These are phyloP conservation scores for Myotis vivesi DNA, from an alignment of 2,797 vertebrate genomes.

Conservation along the genomic window DNA sequence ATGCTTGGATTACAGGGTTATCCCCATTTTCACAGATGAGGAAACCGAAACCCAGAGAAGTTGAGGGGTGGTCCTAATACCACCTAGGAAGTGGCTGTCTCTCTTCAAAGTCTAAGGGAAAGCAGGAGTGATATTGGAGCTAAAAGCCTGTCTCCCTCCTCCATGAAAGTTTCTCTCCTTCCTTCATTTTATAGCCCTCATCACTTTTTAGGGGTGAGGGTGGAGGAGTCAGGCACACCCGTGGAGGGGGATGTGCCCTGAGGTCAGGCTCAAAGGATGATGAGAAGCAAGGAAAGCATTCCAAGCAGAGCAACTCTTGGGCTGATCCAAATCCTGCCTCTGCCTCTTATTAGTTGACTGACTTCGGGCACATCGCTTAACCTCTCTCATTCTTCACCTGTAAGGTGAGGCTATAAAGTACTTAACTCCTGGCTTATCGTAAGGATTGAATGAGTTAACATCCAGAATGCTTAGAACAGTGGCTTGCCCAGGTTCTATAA, in stretches of 20 bases:
- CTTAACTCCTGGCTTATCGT: neutral
- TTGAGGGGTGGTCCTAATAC: neutral
- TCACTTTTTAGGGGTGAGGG: neutral
- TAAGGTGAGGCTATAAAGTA: neutral
- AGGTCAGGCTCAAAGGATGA: neutral
- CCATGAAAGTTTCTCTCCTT: neutral
- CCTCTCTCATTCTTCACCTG: neutral
- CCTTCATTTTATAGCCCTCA: neutral
- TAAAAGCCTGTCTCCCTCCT: neutral
- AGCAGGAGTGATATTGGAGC: neutral
- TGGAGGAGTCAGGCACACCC: neutral
- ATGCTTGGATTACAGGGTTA: no score
- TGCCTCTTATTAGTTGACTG: neutral
- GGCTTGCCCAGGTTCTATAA: accelerated
- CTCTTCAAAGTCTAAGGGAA: neutral
- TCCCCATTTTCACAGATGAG: neutral
- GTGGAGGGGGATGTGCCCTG: neutral
- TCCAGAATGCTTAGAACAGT: neutral
- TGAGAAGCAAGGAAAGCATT: neutral
- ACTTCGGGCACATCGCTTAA: neutral
- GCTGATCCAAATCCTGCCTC: neutral
- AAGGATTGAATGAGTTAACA: neutral
- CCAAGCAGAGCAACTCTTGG: neutral
- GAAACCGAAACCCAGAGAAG: neutral
- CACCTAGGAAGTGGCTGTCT: neutral